These are phyloP conservation scores for Hesperophylax magnus DNA, from an alignment of 1,140 invertebrate species.

Conservation along the genomic window DNA sequence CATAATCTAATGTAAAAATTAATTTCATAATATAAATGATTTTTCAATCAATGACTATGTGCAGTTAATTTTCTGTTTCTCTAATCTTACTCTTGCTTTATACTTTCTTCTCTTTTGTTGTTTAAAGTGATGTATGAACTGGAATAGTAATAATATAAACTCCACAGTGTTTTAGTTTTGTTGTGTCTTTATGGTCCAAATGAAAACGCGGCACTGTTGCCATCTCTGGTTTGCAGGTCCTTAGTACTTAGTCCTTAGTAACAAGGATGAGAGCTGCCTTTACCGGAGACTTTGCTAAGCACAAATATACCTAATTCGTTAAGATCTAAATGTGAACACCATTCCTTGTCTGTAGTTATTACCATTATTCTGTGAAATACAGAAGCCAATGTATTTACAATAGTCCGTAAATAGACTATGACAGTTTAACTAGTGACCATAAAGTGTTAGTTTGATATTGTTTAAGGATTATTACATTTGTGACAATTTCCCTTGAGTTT, in stretches of 20 bases:
- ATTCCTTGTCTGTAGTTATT: slow-evolving; percentile 12
- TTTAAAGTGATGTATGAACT: too few relatives aligned
- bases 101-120: too few relatives aligned
- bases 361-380: too few relatives aligned
- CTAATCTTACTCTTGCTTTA: too few relatives aligned
- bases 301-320: slow-evolving; percentile 13
- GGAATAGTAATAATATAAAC: not conserved
- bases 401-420: too few relatives aligned
- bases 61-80: too few relatives aligned
- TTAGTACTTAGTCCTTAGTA: slow-evolving; percentile 73
- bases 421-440: too few relatives aligned
- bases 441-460: too few relatives aligned
- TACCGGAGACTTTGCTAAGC: slow-evolving; percentile 21
- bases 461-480: not conserved
- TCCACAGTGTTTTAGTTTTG: not conserved
- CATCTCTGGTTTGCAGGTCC: slow-evolving; percentile 72
- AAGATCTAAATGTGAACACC: slow-evolving; percentile 11
- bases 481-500: slow-evolving; percentile 3
- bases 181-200: slow-evolving; percentile 40
- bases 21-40: too few relatives aligned
- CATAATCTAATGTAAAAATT: too few relatives aligned
- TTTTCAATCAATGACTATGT: too few relatives aligned
- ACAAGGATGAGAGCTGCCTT: slow-evolving; percentile 60
- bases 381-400: too few relatives aligned
- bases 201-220: slow-evolving; percentile 50